Conservation (phyloP, 2,797 vertebrate species). For the Crocidura indochinensis region DNA sequence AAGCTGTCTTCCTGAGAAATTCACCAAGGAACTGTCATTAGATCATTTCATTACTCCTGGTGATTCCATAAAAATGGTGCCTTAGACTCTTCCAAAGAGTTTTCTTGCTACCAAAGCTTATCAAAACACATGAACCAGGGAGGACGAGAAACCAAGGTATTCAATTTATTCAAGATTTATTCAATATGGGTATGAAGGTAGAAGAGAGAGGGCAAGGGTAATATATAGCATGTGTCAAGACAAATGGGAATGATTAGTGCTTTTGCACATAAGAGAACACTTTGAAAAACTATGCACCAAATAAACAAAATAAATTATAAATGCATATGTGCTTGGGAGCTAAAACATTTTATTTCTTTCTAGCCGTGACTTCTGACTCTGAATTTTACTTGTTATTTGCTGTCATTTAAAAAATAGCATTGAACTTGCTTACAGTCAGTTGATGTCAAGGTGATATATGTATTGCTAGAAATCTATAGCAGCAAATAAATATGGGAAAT, state of each 20-base stretch:
- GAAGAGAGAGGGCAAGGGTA: not conserved
- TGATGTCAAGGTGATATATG: constrained; percentile 68
- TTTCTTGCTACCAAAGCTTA: constrained; percentile 65
- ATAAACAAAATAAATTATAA: constrained; percentile 47
- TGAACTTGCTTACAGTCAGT: not conserved
- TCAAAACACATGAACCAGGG: constrained; percentile 51
- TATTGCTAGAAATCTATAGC: constrained; percentile 63
- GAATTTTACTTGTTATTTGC: constrained; percentile 11
- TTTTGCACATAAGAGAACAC: not conserved
- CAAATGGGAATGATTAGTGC: not conserved
- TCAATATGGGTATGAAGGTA: not conserved
- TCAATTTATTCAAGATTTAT: not conserved
- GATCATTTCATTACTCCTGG: constrained; percentile 49
- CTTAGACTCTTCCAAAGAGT: constrained; percentile 38
- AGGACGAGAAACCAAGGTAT: not conserved
- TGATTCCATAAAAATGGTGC: constrained; percentile 23
- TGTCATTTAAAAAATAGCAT: not conserved
- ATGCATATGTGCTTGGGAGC: not conserved
- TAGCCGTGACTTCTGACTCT: not conserved
- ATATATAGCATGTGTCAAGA: not conserved
- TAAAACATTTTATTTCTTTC: constrained; percentile 25
- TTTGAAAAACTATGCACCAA: not conserved
- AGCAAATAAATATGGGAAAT: constrained; percentile 12
- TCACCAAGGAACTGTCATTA: constrained; percentile 66
- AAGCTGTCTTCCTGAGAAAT: constrained; percentile 79